Conservation (phyloP, 2,888 invertebrate genomes). For the Bombylius major region DNA sequence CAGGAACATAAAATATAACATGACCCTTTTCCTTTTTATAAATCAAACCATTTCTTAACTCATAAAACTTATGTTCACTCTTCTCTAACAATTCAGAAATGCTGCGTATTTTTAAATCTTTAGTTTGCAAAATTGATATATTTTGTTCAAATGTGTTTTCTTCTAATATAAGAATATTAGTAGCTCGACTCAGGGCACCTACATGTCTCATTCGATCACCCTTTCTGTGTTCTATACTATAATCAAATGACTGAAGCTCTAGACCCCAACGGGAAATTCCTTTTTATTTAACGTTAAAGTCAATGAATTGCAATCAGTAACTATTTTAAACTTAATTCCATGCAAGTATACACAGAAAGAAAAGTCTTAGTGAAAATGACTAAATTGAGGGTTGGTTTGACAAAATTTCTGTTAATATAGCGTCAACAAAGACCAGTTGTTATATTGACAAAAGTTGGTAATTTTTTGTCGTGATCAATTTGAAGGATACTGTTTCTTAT, state of each 20-base stretch:
- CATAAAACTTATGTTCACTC: conserved; percentile 5
- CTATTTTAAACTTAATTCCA: too few relatives aligned
- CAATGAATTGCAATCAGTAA: conserved; percentile 22
- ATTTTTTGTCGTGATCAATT: too few relatives aligned
- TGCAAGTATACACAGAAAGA: too few relatives aligned
- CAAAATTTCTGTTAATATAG: too few relatives aligned
- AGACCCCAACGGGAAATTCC: conserved; percentile 17
- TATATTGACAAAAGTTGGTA: too few relatives aligned
- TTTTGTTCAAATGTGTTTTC: conserved; percentile 15
- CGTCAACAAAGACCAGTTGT: too few relatives aligned
- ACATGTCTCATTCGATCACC: conserved; percentile 21
- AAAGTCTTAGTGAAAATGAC: too few relatives aligned
- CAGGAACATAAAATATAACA: conserved; percentile 6
- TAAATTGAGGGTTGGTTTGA: too few relatives aligned
- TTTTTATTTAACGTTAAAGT: conserved; percentile 14
- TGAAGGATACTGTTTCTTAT: too few relatives aligned
- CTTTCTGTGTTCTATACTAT: conserved; percentile 14
- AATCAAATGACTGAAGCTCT: conserved; percentile 15
- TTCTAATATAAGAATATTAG: conserved; percentile 3
- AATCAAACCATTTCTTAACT: conserved; percentile 9
- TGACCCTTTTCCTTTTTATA: conserved; percentile 4
- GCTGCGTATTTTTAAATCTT: conserved; percentile 14
- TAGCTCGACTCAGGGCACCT: conserved; percentile 20
- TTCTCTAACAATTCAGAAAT: conserved; percentile 5
- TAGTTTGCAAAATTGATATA: conserved; percentile 15